These are phyloP conservation scores for Acromyrmex charruanus DNA, from an alignment of 1,140 invertebrate genomes.

Conservation along the genomic window DNA sequence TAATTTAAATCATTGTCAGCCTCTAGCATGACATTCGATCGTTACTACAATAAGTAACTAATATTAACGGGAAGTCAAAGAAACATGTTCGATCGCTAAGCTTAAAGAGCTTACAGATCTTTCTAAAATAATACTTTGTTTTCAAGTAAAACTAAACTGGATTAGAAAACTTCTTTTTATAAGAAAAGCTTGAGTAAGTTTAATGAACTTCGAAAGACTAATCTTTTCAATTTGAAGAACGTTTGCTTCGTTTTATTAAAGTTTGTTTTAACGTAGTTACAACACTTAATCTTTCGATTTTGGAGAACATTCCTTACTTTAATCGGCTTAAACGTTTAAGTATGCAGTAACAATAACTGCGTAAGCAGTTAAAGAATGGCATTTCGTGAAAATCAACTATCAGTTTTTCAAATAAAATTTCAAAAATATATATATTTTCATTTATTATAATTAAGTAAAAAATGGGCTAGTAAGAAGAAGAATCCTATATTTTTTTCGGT, in stretches of 20 bases:
- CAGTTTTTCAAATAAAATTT: too few species aligned
- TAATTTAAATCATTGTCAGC: background rate
- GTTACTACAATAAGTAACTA: constrained; percentile 3
- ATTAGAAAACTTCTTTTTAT: background rate
- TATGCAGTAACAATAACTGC: background rate
- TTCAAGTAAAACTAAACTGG: background rate
- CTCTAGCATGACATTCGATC: constrained; percentile 1
- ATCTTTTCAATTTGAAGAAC: background rate
- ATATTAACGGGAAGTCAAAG: background rate
- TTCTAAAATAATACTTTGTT: background rate
- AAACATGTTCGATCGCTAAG: constrained; percentile 7
- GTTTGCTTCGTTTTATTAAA: background rate
- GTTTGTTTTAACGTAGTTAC: background rate
- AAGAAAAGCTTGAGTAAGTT: background rate
- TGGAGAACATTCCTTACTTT: background rate
- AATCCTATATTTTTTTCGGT: too few species aligned
- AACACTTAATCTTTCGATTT: constrained; percentile 1
- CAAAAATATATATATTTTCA: too few species aligned
- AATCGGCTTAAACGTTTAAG: constrained; percentile 1
- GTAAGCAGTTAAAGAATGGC: background rate
- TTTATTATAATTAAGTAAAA: too few species aligned
- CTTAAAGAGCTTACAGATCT: background rate
- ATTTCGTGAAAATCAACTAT: too few species aligned
- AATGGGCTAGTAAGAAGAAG: too few species aligned
- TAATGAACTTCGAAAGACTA: background rate